phyloP scores from a whole-genome alignment of 2,888 invertebrate genomes.

The Chrysotoxum bicinctum region DNA sequence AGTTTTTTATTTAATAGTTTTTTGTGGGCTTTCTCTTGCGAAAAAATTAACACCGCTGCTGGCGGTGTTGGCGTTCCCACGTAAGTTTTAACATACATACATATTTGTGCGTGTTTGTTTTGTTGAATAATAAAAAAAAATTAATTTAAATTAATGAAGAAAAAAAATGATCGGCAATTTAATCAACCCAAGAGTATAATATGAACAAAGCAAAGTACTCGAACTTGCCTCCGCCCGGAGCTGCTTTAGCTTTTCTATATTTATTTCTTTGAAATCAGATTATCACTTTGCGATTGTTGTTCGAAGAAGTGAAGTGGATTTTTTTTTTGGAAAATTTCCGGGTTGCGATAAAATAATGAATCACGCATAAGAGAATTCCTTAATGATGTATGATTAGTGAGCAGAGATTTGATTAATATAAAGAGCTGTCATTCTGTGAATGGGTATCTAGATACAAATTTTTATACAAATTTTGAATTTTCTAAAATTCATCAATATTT shows the following conservation, averaged over 20 bases:
- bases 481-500: background rate
- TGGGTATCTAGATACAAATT: background rate
- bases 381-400: background rate
- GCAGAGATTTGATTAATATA: background rate
- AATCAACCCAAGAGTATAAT: background rate
- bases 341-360: background rate
- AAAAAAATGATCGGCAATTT: conserved; percentile 17
- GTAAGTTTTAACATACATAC: background rate
- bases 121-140: conserved; percentile 3
- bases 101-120: conserved; percentile 36
- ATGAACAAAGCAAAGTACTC: conserved; percentile 16
- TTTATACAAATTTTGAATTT: background rate
- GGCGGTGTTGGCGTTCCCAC: conserved; percentile 39
- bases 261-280: conserved; percentile 21
- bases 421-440: background rate
- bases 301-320: conserved; percentile 13
- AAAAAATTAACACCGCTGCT: conserved; percentile 23
- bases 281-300: conserved; percentile 13
- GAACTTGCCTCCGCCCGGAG: conserved; percentile 1
- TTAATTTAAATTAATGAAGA: conserved; percentile 9
- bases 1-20: conserved; percentile 3
- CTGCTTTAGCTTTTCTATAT: background rate
- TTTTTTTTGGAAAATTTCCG: background rate
- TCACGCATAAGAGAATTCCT: background rate
- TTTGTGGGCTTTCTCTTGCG: conserved; percentile 6